Conservation (phyloP, 2,888 invertebrate genomes). For the Amphimallon solstitiale region DNA sequence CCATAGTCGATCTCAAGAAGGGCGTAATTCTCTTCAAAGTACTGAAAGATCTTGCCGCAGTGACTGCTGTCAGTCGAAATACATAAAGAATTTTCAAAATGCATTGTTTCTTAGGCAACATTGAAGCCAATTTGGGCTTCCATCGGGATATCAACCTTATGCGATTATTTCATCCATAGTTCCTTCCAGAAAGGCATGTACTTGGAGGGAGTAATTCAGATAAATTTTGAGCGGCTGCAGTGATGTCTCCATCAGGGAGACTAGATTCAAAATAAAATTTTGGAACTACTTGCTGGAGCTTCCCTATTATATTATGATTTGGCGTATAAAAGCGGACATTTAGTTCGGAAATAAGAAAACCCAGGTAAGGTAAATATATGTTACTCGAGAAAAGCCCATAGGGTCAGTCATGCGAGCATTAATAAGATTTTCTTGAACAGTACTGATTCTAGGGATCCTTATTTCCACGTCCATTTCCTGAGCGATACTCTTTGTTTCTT, state of each 20-base stretch:
- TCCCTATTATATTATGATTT: no score
- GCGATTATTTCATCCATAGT: no score
- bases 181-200: neutral
- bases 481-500: no score
- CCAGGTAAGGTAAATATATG: neutral
- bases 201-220: neutral
- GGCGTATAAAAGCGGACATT: no score
- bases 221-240: slow-evolving; percentile 2
- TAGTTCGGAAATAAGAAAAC: no score
- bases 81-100: slow-evolving; percentile 7
- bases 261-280: no score
- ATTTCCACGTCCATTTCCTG: slow-evolving; percentile 2
- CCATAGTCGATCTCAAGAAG: neutral
- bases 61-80: no score
- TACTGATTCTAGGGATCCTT: no score
- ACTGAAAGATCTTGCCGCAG: no score
- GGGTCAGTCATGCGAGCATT: slow-evolving; percentile 4
- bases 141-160: neutral
- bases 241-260: no score
- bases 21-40: slow-evolving; percentile 6
- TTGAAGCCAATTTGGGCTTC: slow-evolving; percentile 4
- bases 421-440: neutral
- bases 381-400: neutral
- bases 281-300: no score
- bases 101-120: slow-evolving; percentile 2